Conservation (phyloP, 1,140 invertebrate species). For the Hypsibius dujardini region DNA sequence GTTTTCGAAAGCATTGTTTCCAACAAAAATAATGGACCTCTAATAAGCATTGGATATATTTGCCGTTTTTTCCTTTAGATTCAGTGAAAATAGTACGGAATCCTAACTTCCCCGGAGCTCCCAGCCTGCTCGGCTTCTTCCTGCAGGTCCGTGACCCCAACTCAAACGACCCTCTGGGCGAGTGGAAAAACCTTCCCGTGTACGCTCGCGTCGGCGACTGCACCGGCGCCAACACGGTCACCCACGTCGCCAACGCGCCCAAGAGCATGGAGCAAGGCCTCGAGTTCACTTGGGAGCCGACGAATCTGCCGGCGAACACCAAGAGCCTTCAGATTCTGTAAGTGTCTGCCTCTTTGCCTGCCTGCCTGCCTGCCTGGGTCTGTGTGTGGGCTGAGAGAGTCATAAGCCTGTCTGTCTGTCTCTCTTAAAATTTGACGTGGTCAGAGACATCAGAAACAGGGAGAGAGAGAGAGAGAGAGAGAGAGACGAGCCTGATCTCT, state of each 20-base stretch:
- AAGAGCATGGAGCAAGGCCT: neutral
- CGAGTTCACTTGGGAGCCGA: neutral
- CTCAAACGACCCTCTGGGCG: neutral
- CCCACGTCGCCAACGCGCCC: neutral
- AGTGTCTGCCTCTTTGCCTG: neutral
- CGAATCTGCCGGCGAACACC: neutral
- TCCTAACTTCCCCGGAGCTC: neutral
- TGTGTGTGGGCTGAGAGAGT: too few relatives aligned
- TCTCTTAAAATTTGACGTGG: too few relatives aligned
- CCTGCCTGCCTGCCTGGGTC: too few relatives aligned
- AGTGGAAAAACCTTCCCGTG: neutral
- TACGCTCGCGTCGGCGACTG: slow-evolving; percentile 5
- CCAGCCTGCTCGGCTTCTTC: neutral
- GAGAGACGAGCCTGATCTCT: too few relatives aligned
- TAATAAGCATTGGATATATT: too few relatives aligned
- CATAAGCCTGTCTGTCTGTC: too few relatives aligned
- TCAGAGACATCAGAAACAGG: too few relatives aligned
- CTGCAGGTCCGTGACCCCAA: neutral
- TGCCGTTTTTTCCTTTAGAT: neutral
- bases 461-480: too few relatives aligned
- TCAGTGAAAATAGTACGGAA: neutral
- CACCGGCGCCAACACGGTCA: neutral
- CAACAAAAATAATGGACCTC: too few relatives aligned
- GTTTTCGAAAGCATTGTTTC: too few relatives aligned
- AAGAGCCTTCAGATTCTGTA: neutral